phyloP scores from a whole-genome alignment of 2,113 vertebrate species.

The Tenebrosternarchus preto region DNA sequence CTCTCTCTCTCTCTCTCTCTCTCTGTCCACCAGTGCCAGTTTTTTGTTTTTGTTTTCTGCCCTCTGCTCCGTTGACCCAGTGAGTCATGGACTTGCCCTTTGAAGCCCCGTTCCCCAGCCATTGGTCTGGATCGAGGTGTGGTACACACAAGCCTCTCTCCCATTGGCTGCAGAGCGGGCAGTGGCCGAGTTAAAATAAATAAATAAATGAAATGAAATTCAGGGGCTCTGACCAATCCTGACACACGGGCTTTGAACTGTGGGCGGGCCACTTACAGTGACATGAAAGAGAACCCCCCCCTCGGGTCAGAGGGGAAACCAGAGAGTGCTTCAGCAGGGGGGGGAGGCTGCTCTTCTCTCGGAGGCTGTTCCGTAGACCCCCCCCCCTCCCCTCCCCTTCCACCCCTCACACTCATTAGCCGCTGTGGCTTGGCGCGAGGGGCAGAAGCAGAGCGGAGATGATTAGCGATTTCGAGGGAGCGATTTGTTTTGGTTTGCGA shows the following conservation, averaged over 20 bases:
- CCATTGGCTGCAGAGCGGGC: conserved; percentile 1
- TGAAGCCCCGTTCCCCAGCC: neutral
- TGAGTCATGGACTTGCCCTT: neutral
- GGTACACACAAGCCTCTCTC: neutral
- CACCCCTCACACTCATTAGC: conserved; percentile 49
- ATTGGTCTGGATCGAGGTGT: conserved; percentile 3
- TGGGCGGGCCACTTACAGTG: too few species aligned
- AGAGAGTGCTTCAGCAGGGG: neutral
- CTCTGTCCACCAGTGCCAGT: neutral
- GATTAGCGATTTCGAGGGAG: conserved; percentile 43
- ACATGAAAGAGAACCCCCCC: neutral
- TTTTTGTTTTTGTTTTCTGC: neutral
- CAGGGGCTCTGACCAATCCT: neutral
- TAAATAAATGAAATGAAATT: too few species aligned
- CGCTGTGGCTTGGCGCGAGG: conserved; percentile 32
- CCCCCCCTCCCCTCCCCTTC: neutral
- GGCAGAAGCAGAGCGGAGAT: conserved; percentile 40
- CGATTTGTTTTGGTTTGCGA: conserved; percentile 51
- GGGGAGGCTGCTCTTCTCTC: neutral
- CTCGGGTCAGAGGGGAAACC: neutral
- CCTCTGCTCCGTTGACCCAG: neutral
- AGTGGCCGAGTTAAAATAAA: neutral
- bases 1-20: conserved; percentile 18
- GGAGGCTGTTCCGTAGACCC: neutral
- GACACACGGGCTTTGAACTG: neutral